A percentile compares a stretch with the other conserved stretches of the same genome.
Conservation (phyloP, 2,113 vertebrate genomes). For the Propithecus coquereli region DNA sequence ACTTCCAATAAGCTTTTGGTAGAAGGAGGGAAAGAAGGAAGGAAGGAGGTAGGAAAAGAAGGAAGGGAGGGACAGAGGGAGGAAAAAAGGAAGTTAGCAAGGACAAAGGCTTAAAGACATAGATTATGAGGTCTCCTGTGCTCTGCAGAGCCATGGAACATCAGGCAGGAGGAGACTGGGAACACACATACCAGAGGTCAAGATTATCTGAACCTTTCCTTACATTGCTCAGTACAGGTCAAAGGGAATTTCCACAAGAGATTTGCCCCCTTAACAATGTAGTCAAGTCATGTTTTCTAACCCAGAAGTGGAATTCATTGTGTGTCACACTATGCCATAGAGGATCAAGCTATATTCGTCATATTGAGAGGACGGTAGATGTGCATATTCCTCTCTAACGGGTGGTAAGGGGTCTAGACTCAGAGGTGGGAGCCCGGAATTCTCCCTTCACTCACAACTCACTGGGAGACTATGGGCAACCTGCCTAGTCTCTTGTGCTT, state of each 20-base stretch:
- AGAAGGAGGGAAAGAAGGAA: background rate
- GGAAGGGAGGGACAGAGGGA: background rate
- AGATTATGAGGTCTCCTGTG: background rate
- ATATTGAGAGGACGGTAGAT: background rate
- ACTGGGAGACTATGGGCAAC: background rate
- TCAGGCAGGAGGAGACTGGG: background rate
- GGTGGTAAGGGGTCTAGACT: background rate
- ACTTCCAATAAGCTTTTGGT: background rate
- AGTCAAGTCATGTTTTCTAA: background rate
- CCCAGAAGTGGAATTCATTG: background rate
- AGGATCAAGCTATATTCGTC: background rate
- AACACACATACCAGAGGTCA: background rate
- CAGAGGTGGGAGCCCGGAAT: background rate
- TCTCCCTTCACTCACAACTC: background rate
- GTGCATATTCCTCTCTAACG: background rate
- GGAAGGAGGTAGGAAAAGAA: too few relatives aligned
- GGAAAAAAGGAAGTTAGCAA: background rate
- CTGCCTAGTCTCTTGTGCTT: background rate
- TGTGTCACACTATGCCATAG: background rate
- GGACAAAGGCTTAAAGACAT: background rate
- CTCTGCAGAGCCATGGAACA: background rate
- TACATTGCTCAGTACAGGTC: background rate
- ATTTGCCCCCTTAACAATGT: background rate
- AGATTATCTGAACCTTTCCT: background rate
- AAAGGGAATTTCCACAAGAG: background rate